These are phyloP conservation scores for Oedothorax gibbosus DNA, from an alignment of 1,140 invertebrate species.

Conservation along the genomic window DNA sequence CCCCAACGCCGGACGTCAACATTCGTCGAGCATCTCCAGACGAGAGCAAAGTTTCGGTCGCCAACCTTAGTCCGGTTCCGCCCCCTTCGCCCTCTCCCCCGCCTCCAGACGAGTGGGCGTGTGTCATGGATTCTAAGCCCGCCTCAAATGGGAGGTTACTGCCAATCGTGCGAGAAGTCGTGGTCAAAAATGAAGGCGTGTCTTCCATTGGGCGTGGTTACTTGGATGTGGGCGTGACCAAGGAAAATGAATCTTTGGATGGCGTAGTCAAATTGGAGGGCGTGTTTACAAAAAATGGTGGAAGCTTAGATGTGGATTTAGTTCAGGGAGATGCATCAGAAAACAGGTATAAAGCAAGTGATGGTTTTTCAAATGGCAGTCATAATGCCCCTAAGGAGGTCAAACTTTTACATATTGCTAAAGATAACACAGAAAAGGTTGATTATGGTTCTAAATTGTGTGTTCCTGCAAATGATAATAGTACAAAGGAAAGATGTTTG, in stretches of 20 bases:
- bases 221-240: background rate
- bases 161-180: background rate
- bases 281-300: no score
- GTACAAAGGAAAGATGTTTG: no score
- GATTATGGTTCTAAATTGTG: no score
- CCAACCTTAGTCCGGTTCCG: conserved; percentile 59
- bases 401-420: no score
- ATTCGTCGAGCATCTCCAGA: conserved; percentile 63
- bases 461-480: no score
- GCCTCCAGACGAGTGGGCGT: background rate
- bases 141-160: background rate
- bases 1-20: conserved; percentile 52
- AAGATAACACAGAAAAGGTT: no score
- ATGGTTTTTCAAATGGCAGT: no score
- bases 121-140: background rate
- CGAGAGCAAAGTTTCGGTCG: conserved; percentile 63
- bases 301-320: no score
- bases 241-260: background rate
- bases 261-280: no score
- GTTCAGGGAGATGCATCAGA: no score
- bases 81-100: conserved; percentile 3
- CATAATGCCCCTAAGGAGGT: no score
- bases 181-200: background rate
- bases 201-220: background rate
- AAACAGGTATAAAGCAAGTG: no score